These are phyloP conservation scores for Microplitis deprimator DNA, from an alignment of 2,888 invertebrate genomes.

Conservation along the genomic window DNA sequence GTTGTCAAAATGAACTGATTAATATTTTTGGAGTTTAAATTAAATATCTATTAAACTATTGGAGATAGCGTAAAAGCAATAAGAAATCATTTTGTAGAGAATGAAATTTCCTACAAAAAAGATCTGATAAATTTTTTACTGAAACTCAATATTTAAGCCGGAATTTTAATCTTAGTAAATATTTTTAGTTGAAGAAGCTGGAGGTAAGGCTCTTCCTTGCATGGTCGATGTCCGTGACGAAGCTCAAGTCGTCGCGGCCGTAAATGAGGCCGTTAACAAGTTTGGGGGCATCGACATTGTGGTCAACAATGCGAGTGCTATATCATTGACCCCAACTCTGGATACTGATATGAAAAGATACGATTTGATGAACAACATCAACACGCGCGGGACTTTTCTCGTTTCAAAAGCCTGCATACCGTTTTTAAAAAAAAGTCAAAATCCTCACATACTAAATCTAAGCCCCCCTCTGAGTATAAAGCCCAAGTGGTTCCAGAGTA, in stretches of 20 bases:
- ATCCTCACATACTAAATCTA: constrained; percentile 95
- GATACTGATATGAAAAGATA: constrained; percentile 95
- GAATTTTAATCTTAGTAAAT: too few species aligned
- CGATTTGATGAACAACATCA: constrained; percentile 96
- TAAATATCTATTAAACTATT: too few species aligned
- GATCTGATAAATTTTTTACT: too few species aligned
- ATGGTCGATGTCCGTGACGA: constrained; percentile 92
- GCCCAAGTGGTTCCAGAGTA: constrained; percentile 90
- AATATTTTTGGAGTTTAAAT: too few species aligned
- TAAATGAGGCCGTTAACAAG: constrained; percentile 82
- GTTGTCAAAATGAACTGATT: too few species aligned
- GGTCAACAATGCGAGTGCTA: constrained; percentile 97
- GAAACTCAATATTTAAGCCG: too few species aligned
- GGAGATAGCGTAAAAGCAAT: too few species aligned
- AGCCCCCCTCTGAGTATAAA: constrained; percentile 94
- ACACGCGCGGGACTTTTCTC: constrained; percentile 94
- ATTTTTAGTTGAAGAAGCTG: constrained; percentile 83
- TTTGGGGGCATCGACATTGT: constrained; percentile 97
- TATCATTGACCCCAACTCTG: constrained; percentile 85
- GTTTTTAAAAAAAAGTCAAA: constrained; percentile 86
- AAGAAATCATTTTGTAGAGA: too few species aligned
- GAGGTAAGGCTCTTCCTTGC: constrained; percentile 89
- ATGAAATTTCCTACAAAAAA: too few species aligned
- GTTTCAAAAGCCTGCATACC: constrained; percentile 95
- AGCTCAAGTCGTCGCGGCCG: constrained; percentile 79